Base-by-base conservation (phyloP, 2,888 invertebrate species). In the Trisateles emortualis region DNA sequence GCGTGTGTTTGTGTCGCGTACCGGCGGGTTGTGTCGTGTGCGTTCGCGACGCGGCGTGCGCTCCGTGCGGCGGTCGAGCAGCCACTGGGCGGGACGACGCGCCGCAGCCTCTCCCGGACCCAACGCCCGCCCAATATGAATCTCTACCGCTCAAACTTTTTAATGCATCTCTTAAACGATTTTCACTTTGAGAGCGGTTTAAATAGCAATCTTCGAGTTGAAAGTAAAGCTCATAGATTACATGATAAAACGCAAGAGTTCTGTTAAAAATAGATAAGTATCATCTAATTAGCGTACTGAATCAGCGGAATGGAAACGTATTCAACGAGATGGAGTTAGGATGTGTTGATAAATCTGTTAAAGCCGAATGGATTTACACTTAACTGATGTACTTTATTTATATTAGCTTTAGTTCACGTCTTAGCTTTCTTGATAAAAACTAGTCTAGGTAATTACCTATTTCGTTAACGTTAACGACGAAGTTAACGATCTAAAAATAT, bases 31-130 rank as follows among this genome's bases (percentile, higher is more conserved):
- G 81, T 83, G 79, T 76, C 49, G 76, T 79, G 82, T 79, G 84
- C 70, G 84, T 84, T 88, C 84, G 86, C 81, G 82, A 78, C 84
- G 81, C 87, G 86, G 80, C 90, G 92, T 90, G 90, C 91, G 90
- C 91, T 90, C 90, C 68, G 78, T 65, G 75, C 90, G 88, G 82
- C 91, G 88, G 87, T 83, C 87, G 87, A 77, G 77, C 80, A 77
- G 81, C 79, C 84, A 92, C 92, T 92, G 90, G 79, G 83, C 83
- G 83, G 10, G 19, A 22, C 43, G 46, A 30, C 39, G 81, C 86
- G 76, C 72, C 79, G 72, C 84, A 79, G 83, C 84, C 81, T 83
- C 86, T 71, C 86, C 84, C 82, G 80, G 81, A 76, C 76, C 78
- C 62, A 76, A 73, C 85, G 78, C 79, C 82, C 85, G 81, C 83